Evolutionary conservation across 1,140 invertebrate species (phyloP), one percentile per base, ranked within the genome.

Genomic region (Dryas iulia): DNA sequence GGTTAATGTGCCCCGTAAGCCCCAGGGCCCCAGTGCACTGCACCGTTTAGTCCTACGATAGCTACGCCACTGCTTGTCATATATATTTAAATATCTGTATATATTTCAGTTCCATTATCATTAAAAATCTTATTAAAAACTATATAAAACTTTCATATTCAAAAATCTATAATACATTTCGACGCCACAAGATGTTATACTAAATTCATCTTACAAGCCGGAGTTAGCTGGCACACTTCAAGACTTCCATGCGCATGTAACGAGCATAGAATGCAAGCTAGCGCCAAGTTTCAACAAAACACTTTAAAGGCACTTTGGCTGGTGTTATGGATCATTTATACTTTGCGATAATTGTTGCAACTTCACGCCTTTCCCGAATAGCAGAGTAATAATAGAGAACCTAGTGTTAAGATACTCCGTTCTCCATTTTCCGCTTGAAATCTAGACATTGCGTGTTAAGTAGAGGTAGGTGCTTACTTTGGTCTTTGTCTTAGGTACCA

Each of bases 161-260:
- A 33, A 39, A 59, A 26, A 67, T 59, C n/a, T n/a, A n/a, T n/a
- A n/a, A n/a, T n/a, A n/a, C n/a, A 30, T 39, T 67, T 69, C 10
- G 26, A 14, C 54, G 30, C 63, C 52, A 53, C 63, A 71, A 71
- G 63, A 71, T 66, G 69, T 71, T 66, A 60, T 58, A 59, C 57
- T 72, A 58, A 70, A 72, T 67, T 69, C 59, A 68, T 66, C 53
- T 64, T 69, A 66, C 62, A 70, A 77, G 71, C 74, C 58, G 69
- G 72, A 77, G 68, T 77, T 74, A 77, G 74, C 66, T 70, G 72
- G 71, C 72, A 81, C 60, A 71, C 72, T 75, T 71, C 74, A 72
- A 67, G 66, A 61, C 68, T 70, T 62, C 35, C 69, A 60, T 61
- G 56, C 59, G 64, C 54, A 54, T 47, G 76, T 77, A 79, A 81